Conservation (phyloP, 2,888 invertebrate genomes). For the Tubulanus polymorphus region DNA sequence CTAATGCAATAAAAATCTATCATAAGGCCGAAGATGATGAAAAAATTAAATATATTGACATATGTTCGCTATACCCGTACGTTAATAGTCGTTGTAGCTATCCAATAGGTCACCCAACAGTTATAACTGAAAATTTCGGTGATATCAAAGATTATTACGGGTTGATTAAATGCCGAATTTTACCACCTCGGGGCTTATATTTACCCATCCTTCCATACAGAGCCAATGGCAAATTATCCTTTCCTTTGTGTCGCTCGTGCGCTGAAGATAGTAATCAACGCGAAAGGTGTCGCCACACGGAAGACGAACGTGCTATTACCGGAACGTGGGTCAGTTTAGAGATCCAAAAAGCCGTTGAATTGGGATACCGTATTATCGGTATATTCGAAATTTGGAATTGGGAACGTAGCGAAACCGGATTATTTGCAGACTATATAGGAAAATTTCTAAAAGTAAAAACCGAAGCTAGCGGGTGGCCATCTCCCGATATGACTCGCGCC, state of each 20-base stretch:
- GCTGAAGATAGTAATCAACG: slow-evolving; percentile 25
- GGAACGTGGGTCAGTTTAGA: slow-evolving; percentile 48
- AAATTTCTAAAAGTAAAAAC: neutral
- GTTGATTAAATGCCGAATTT: slow-evolving; percentile 27
- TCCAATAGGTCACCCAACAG: neutral
- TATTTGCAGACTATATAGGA: neutral
- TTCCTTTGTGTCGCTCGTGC: slow-evolving; percentile 43
- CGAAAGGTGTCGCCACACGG: slow-evolving; percentile 40
- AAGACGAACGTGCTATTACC: slow-evolving; percentile 26
- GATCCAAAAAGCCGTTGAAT: slow-evolving; percentile 34
- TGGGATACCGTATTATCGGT: slow-evolving; percentile 39
- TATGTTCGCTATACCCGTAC: slow-evolving; percentile 19
- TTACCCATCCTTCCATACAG: slow-evolving; percentile 38
- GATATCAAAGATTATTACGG: slow-evolving; percentile 23
- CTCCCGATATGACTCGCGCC: neutral
- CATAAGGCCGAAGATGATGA: too few relatives aligned
- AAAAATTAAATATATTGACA: slow-evolving; percentile 24
- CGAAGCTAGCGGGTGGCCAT: neutral
- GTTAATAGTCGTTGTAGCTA: neutral
- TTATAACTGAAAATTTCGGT: too few relatives aligned
- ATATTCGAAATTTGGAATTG: slow-evolving; percentile 46
- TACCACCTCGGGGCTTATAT: slow-evolving; percentile 31
- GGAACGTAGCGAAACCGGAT: slow-evolving; percentile 14
- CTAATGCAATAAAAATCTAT: slow-evolving; percentile 14
- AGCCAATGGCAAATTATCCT: slow-evolving; percentile 38